Conservation (phyloP, 2,797 vertebrate species). For the Pitangus sulphuratus region DNA sequence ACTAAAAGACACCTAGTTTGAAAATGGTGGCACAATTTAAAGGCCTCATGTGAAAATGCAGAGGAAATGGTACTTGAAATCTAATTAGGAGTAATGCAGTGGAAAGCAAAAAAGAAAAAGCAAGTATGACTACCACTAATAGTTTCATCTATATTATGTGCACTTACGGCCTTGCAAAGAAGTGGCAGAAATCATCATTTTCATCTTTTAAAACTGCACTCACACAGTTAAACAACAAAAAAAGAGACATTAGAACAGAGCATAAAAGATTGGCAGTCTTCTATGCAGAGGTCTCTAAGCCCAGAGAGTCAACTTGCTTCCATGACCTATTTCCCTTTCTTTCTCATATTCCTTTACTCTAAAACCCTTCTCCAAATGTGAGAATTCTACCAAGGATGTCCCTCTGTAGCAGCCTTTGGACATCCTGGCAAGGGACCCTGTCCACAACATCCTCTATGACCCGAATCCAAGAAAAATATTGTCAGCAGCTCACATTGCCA, state of each 20-base stretch:
- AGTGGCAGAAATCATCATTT: not conserved
- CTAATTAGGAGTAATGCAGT: not conserved
- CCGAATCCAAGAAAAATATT: not conserved
- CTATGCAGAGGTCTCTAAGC: not conserved
- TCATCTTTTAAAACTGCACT: not conserved
- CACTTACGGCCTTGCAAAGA: not conserved
- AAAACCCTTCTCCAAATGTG: not conserved
- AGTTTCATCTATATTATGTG: not conserved
- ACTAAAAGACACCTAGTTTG: not conserved
- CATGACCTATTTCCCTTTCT: not conserved
- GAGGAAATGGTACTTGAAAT: not conserved
- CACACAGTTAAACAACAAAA: not conserved
- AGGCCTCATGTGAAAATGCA: not conserved
- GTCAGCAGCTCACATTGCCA: not conserved
- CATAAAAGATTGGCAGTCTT: not conserved
- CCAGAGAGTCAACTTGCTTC: not conserved
- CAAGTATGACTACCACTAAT: not conserved
- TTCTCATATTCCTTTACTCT: not conserved
- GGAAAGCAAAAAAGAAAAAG: not conserved
- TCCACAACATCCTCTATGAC: not conserved
- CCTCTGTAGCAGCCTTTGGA: not conserved
- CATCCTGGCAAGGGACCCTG: not conserved
- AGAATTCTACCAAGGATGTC: not conserved
- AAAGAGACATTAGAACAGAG: not conserved
- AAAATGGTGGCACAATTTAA: not conserved